These are phyloP conservation scores for Mellivora capensis DNA, from an alignment of 2,113 vertebrate genomes.

Conservation along the genomic window DNA sequence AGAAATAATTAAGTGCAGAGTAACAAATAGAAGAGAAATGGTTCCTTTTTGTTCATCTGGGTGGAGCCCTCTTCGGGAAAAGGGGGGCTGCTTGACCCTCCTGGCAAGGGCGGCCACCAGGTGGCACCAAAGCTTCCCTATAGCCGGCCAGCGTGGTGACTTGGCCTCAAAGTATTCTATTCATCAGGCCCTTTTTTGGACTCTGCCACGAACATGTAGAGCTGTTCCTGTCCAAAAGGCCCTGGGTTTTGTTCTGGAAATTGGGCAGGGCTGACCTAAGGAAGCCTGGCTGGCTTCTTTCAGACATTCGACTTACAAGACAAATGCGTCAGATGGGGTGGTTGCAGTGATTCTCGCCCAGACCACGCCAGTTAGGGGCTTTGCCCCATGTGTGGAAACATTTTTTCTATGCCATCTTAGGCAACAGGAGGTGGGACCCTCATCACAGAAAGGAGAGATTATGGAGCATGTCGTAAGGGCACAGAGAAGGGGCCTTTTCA, in stretches of 20 bases:
- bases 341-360: neutral
- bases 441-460: neutral
- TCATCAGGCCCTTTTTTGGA: neutral
- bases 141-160: fast-evolving
- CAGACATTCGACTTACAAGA: neutral
- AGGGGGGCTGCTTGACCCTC: neutral
- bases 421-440: neutral
- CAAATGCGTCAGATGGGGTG: neutral
- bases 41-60: neutral
- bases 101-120: neutral
- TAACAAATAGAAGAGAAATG: neutral
- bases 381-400: fast-evolving
- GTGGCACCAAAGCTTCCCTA: slow-evolving; percentile 37
- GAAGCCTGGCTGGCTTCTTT: neutral
- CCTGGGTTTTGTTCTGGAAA: neutral
- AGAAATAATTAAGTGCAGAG: neutral
- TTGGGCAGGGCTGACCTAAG: neutral
- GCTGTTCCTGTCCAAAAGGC: neutral
- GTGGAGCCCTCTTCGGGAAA: neutral
- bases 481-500: neutral
- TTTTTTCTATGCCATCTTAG: neutral
- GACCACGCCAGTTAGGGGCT: neutral
- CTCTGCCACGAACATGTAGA: neutral
- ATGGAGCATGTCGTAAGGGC: neutral
- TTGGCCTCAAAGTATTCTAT: neutral